Percentiles rank a stretch among this genome's conserved stretches.
Conservation (phyloP, 2,888 invertebrate species). For the Brachyopa scutellaris region DNA sequence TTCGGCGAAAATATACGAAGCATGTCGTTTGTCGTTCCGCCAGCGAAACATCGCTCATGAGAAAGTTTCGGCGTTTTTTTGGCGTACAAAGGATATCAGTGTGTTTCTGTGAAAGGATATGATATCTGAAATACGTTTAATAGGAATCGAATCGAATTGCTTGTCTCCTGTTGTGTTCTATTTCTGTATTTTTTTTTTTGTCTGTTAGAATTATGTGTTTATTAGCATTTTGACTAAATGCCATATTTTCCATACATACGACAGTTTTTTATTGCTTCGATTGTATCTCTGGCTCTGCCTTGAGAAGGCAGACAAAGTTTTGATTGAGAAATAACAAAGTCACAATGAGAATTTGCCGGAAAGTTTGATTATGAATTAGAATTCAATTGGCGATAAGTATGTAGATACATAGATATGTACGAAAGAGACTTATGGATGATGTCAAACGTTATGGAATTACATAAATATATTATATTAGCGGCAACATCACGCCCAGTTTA, state of each 20-base stretch:
- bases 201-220: constrained; percentile 49
- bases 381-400: constrained; percentile 36
- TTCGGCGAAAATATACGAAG: constrained; percentile 12
- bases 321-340: background rate
- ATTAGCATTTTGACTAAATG: constrained; percentile 61
- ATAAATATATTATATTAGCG: no score
- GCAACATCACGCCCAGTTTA: no score
- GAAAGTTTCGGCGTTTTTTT: constrained; percentile 9
- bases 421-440: no score
- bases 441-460: no score
- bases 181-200: constrained; percentile 1
- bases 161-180: constrained; percentile 52
- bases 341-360: background rate
- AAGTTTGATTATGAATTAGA: constrained; percentile 42
- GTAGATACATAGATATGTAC: no score
- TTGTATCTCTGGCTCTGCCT: constrained; percentile 33
- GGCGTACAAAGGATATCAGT: no score
- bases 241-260: constrained; percentile 50
- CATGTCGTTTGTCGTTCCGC: constrained; percentile 13
- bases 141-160: constrained; percentile 60
- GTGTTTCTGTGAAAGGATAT: constrained; percentile 26
- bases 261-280: constrained; percentile 39
- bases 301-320: constrained; percentile 23
- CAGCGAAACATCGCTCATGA: constrained; percentile 25
- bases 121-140: constrained; percentile 48